phyloP scores from a whole-genome alignment of 2,113 vertebrate species.

The Oostethus manadensis region DNA sequence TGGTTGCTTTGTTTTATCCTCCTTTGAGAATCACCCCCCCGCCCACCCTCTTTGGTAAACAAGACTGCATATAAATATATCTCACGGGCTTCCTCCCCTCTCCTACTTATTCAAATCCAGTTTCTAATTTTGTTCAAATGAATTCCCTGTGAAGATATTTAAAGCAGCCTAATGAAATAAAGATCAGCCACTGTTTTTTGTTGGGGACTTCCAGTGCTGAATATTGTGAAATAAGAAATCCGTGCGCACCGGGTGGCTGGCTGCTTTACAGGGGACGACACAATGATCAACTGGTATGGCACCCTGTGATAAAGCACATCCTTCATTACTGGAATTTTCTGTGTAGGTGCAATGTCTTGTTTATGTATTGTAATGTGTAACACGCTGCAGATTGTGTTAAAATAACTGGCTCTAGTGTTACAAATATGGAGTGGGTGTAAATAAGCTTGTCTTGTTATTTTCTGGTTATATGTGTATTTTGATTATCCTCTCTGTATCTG shows the following conservation, averaged over 20 bases:
- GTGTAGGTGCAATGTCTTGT: no score
- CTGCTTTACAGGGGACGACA: slow-evolving; percentile 43
- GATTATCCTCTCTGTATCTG: no score
- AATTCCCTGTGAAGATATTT: slow-evolving; percentile 55
- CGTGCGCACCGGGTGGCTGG: background rate
- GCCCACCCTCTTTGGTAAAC: slow-evolving; percentile 40
- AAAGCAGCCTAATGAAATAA: slow-evolving; percentile 52
- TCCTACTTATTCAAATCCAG: slow-evolving; percentile 56
- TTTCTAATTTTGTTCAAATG: slow-evolving; percentile 57
- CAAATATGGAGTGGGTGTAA: no score
- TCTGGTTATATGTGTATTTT: no score
- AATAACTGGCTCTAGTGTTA: no score
- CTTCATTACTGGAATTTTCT: slow-evolving; percentile 34
- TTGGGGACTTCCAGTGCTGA: slow-evolving; percentile 27
- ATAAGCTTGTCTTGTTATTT: no score
- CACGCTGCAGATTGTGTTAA: no score
- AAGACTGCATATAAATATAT: slow-evolving; percentile 18
- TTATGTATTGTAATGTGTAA: no score
- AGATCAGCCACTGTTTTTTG: slow-evolving; percentile 50
- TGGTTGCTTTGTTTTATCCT: slow-evolving; percentile 44
- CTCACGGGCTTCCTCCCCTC: slow-evolving; percentile 45
- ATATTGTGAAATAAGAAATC: slow-evolving; percentile 4
- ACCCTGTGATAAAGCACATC: slow-evolving; percentile 55
- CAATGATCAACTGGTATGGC: no score
- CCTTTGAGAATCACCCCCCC: slow-evolving; percentile 21